Percentiles rank a stretch among this genome's conserved stretches.
phyloP scores from a whole-genome alignment of 2,113 vertebrate genomes.

The Triplophysa dalaica region DNA sequence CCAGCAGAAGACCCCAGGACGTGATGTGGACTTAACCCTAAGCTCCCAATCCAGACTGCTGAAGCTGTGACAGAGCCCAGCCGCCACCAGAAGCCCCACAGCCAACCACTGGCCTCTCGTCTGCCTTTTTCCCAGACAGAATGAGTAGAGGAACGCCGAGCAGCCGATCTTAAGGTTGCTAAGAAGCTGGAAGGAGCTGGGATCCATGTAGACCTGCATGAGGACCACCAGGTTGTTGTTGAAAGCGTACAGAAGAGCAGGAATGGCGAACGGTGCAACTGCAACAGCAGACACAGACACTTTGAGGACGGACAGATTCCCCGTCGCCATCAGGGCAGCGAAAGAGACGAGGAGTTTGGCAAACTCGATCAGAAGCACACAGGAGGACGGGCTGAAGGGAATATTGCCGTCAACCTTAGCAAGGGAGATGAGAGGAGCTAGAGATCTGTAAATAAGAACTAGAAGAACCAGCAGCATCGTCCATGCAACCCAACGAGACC shows the following conservation, averaged over 20 bases:
- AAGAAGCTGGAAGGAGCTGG: conserved; percentile 90
- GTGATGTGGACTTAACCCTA: conserved; percentile 83
- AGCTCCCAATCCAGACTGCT: conserved; percentile 71
- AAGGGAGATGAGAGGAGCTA: conserved; percentile 84
- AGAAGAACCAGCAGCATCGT: conserved; percentile 78
- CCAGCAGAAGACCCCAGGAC: conserved; percentile 76
- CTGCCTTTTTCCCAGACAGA: conserved; percentile 79
- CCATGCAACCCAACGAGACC: conserved; percentile 71
- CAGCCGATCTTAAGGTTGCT: conserved; percentile 91
- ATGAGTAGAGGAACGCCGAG: conserved; percentile 85
- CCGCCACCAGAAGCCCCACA: conserved; percentile 79
- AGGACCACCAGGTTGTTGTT: conserved; percentile 95
- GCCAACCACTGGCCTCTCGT: conserved; percentile 75
- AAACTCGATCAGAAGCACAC: conserved; percentile 86
- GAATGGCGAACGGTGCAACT: conserved; percentile 79
- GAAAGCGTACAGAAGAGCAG: conserved; percentile 86
- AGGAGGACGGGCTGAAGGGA: conserved; percentile 83
- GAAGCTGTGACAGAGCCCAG: conserved; percentile 81
- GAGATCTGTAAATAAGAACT: conserved; percentile 86
- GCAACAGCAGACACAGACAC: conserved; percentile 55
- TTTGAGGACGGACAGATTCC: conserved; percentile 24
- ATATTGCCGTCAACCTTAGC: conserved; percentile 81
- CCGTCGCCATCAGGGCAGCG: conserved; percentile 64
- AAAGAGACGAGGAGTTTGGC: conserved; percentile 80
- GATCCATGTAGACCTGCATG: conserved; percentile 94